These are phyloP conservation scores for Nomia melanderi DNA, from an alignment of 1,140 invertebrate genomes.

Conservation along the genomic window DNA sequence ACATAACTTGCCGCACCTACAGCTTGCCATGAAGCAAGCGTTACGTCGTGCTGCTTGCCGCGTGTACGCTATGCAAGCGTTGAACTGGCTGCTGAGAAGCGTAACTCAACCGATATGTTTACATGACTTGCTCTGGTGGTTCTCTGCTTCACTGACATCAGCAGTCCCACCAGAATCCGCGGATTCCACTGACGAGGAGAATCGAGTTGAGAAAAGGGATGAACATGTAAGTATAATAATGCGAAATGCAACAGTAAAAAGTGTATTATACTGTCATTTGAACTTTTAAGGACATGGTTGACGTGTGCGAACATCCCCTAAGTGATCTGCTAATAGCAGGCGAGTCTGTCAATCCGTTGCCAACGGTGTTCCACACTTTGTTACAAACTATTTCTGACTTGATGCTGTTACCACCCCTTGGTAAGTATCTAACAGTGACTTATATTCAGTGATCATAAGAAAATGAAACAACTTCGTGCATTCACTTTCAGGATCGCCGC, in stretches of 20 bases:
- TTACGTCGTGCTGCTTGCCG: constrained; percentile 91
- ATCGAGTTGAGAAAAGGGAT: constrained; percentile 80
- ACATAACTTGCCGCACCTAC: constrained; percentile 90
- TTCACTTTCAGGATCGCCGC: constrained; percentile 84
- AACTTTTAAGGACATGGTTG: constrained; percentile 79
- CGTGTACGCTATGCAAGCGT: constrained; percentile 94
- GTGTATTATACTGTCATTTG: not conserved
- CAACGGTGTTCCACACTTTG: constrained; percentile 92
- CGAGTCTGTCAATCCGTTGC: constrained; percentile 89
- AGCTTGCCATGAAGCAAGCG: constrained; percentile 91
- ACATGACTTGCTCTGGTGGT: constrained; percentile 98
- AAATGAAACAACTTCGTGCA: not conserved
- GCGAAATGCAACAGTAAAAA: no score
- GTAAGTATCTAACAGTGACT: constrained; percentile 47
- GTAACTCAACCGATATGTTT: constrained; percentile 94
- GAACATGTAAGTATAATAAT: constrained; percentile 78
- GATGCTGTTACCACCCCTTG: constrained; percentile 93
- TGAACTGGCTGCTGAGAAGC: constrained; percentile 96
- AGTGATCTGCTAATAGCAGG: constrained; percentile 91
- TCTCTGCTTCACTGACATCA: constrained; percentile 88
- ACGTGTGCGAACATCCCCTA: constrained; percentile 90
- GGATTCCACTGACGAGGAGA: constrained; percentile 80
- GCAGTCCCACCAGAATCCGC: constrained; percentile 71
- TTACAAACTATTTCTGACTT: constrained; percentile 95
- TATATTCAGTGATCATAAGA: not conserved